Evolutionary conservation across 2,797 vertebrate species (phyloP).

Genomic region (Limosa lapponica): DNA sequence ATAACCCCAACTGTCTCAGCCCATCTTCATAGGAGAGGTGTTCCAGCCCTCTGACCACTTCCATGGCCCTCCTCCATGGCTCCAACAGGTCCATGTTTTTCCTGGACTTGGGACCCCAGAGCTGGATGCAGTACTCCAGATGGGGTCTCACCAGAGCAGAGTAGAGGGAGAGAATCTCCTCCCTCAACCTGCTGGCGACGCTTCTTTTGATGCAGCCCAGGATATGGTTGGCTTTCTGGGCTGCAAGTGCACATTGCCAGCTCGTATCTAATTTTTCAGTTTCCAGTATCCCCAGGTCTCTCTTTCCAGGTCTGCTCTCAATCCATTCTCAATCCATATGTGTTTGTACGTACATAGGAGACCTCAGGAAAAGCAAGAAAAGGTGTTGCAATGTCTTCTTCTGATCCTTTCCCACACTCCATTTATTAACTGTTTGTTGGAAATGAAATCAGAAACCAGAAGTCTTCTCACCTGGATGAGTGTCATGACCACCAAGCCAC

Average conservation of each 20-base stretch:
- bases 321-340: background rate
- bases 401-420: background rate
- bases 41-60: background rate
- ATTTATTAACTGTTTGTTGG: background rate
- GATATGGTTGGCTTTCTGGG: background rate
- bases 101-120: background rate
- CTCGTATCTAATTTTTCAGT: background rate
- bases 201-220: background rate
- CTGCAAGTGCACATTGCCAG: fast-evolving
- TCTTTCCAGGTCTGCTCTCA: background rate
- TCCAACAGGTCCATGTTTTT: background rate
- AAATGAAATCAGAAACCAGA: background rate
- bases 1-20: background rate
- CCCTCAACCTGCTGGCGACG: fast-evolving
- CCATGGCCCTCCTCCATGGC: background rate
- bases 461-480: background rate
- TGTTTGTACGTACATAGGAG: background rate
- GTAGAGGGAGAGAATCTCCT: background rate
- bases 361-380: background rate
- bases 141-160: background rate
- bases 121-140: fast-evolving
- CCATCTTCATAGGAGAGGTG: background rate
- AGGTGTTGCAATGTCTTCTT: background rate
- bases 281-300: background rate
- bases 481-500: background rate